Evolutionary conservation across 2,888 invertebrate genomes (phyloP).

Genomic region (Aporophyla nigra): DNA sequence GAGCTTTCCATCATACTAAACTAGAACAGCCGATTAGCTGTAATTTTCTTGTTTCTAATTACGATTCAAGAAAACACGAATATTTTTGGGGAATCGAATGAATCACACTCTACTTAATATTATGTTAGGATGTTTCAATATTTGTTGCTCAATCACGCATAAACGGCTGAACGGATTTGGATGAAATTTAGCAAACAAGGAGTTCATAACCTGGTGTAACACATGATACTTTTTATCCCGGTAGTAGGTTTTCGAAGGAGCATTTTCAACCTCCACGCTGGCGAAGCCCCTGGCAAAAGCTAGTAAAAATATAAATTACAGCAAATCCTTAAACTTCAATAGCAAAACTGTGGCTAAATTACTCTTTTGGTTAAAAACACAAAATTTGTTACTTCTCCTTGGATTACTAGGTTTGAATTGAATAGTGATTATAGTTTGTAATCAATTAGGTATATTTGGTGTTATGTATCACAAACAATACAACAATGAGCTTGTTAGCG

Average conservation of each 20-base stretch:
- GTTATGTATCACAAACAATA: conserved; percentile 2
- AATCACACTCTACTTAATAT: too few relatives aligned
- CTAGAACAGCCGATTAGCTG: neutral
- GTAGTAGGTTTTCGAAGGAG: too few relatives aligned
- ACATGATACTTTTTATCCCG: too few relatives aligned
- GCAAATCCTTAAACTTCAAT: neutral
- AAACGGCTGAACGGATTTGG: too few relatives aligned
- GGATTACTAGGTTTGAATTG: neutral
- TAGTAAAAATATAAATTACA: neutral
- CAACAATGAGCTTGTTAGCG: conserved; percentile 8
- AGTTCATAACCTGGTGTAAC: too few relatives aligned
- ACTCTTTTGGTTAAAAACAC: neutral
- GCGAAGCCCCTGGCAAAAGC: too few relatives aligned
- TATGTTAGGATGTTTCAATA: too few relatives aligned
- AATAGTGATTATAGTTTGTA: neutral
- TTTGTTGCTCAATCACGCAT: too few relatives aligned
- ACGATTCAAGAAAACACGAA: neutral
- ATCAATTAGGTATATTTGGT: neutral
- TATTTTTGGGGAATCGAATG: neutral
- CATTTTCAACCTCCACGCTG: too few relatives aligned
- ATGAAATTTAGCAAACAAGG: too few relatives aligned
- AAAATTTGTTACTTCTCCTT: neutral
- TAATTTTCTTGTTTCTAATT: neutral
- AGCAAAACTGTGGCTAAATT: neutral
- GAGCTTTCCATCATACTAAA: neutral